phyloP scores from a whole-genome alignment of 2,113 vertebrate species.

The Ctenodactylus gundi region DNA sequence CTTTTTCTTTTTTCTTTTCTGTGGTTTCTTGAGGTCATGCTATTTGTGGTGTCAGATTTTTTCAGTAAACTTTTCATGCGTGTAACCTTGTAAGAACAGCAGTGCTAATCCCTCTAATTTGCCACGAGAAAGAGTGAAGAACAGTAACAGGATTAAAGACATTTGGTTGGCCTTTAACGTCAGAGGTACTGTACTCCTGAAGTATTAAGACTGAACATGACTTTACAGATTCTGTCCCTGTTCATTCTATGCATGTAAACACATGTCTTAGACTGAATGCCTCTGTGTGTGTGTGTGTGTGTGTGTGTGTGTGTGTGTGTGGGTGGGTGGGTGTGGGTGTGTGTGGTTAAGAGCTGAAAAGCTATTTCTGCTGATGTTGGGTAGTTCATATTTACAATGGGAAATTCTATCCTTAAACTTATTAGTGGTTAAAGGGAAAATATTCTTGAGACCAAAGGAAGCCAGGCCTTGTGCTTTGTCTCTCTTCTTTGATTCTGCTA shows the following conservation, averaged over 20 bases:
- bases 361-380: background rate
- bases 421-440: background rate
- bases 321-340: too few relatives aligned
- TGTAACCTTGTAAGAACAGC: background rate
- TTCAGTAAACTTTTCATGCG: background rate
- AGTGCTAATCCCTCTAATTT: background rate
- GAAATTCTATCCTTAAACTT: background rate
- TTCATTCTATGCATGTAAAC: background rate
- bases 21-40: background rate
- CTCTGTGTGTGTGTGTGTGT: too few relatives aligned
- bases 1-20: background rate
- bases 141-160: background rate
- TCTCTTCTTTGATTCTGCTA: conserved; percentile 39
- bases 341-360: background rate
- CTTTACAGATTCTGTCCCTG: background rate
- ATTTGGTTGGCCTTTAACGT: background rate
- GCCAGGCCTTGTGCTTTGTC: background rate
- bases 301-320: too few relatives aligned
- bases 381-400: background rate
- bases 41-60: background rate
- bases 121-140: background rate
- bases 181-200: background rate
- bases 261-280: background rate
- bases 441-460: background rate
- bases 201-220: background rate